Evolutionary conservation across 2,113 vertebrate genomes (phyloP).

Genomic region (Poeciliopsis turrubarensis): DNA sequence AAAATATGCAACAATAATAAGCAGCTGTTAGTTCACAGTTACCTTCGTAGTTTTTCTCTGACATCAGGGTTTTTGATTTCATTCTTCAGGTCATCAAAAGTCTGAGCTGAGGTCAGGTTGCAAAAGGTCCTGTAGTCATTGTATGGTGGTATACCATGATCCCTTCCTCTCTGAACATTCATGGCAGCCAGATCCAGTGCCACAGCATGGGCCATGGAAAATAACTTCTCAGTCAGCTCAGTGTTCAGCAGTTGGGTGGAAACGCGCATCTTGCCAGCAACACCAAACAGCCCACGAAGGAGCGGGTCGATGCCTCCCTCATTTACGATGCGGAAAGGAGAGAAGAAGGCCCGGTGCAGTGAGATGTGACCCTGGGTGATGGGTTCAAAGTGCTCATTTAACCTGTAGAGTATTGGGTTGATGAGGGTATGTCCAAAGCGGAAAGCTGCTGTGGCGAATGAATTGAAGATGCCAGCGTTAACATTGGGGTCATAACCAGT

Average conservation of each 20-base stretch:
- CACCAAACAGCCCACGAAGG: constrained; percentile 92
- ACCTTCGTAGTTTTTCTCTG: constrained; percentile 93
- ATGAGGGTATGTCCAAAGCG: constrained; percentile 97
- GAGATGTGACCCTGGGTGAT: constrained; percentile 91
- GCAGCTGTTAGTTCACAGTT: constrained; percentile 31
- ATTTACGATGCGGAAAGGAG: constrained; percentile 95
- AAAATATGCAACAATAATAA: no score
- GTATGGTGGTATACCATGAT: constrained; percentile 96
- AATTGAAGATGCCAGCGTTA: constrained; percentile 90
- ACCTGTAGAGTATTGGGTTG: constrained; percentile 91
- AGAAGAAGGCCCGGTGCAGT: constrained; percentile 97
- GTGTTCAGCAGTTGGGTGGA: constrained; percentile 93
- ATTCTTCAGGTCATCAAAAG: constrained; percentile 92
- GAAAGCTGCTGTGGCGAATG: constrained; percentile 97
- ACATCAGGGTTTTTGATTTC: constrained; percentile 92
- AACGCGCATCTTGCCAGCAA: constrained; percentile 95
- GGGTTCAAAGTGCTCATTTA: constrained; percentile 90
- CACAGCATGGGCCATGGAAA: constrained; percentile 96
- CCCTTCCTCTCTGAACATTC: constrained; percentile 95
- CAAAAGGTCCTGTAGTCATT: constrained; percentile 97
- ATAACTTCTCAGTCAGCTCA: constrained; percentile 94
- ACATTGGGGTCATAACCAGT: constrained; percentile 90
- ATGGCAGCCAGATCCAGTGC: constrained; percentile 96
- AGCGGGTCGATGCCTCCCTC: constrained; percentile 98
- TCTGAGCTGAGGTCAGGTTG: constrained; percentile 90